Conservation (phyloP, 2,797 vertebrate species). For the Mus spretus region DNA sequence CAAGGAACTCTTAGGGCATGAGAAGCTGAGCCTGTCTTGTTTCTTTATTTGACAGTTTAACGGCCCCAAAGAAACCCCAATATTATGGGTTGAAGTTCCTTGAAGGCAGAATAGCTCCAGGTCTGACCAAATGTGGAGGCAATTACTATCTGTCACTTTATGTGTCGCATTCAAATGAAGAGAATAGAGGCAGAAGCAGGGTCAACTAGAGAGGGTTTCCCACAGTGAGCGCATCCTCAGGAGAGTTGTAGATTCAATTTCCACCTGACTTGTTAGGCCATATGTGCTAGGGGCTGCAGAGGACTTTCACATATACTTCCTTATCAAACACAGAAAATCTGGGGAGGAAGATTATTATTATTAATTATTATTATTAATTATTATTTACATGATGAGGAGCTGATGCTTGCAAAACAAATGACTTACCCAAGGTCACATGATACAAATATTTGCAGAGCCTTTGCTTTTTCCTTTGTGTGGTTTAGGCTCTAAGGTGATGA, state of each 20-base stretch:
- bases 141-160: conserved; percentile 56
- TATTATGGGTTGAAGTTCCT: conserved; percentile 25
- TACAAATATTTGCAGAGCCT: not conserved
- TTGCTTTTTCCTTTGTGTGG: not conserved
- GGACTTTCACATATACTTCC: conserved; percentile 41
- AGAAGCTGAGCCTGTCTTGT: conserved; percentile 42
- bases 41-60: conserved; percentile 40
- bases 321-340: conserved; percentile 57
- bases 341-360: conserved; percentile 11
- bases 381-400: not conserved
- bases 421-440: not conserved
- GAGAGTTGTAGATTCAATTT: conserved; percentile 34
- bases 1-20: not conserved
- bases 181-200: conserved; percentile 14
- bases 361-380: conserved; percentile 36
- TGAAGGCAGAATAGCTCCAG: conserved; percentile 41
- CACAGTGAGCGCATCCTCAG: conserved; percentile 7
- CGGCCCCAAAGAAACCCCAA: conserved; percentile 9
- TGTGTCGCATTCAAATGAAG: not conserved
- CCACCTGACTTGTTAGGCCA: conserved; percentile 43
- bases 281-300: conserved; percentile 38
- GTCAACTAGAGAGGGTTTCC: not conserved
- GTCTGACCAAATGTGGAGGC: not conserved
- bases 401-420: not conserved
- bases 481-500: not conserved